phyloP scores from a whole-genome alignment of 2,797 vertebrate genomes.

The Halcyon chelicuti region DNA sequence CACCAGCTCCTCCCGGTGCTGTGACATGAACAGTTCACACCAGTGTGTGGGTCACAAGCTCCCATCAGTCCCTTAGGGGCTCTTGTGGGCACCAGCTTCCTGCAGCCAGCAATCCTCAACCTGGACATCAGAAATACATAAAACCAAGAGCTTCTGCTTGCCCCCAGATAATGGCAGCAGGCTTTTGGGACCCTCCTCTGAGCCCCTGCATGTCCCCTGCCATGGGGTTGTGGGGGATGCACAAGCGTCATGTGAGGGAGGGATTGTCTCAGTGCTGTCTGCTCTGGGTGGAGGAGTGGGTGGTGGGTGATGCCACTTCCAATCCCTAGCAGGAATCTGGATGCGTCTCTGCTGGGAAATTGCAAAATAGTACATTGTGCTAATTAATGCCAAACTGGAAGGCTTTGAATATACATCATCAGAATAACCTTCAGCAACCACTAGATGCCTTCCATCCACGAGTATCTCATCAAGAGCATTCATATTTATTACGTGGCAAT shows the following conservation, averaged over 20 bases:
- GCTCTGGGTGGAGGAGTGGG: conserved; percentile 35
- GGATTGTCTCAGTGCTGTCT: neutral
- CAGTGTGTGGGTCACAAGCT: neutral
- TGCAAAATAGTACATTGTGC: conserved; percentile 52
- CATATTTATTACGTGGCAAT: conserved; percentile 13
- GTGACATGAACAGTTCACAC: neutral
- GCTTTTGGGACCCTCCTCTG: neutral
- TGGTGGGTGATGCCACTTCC: conserved; percentile 20
- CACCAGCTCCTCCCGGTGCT: neutral
- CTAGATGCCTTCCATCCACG: conserved; percentile 15
- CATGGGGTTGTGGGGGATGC: neutral
- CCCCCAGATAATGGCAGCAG: neutral
- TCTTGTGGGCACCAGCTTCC: neutral
- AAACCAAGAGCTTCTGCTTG: neutral
- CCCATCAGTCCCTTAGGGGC: neutral
- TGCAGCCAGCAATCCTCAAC: neutral
- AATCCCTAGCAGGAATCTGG: conserved; percentile 54
- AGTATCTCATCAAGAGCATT: conserved; percentile 13
- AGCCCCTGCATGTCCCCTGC: neutral
- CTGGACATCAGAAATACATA: neutral
- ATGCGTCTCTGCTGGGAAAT: conserved; percentile 56
- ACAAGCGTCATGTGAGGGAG: neutral
- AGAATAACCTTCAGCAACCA: conserved; percentile 39
- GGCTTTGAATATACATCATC: conserved; percentile 33
- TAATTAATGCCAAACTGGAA: conserved; percentile 60